phyloP scores from a whole-genome alignment of 2,888 invertebrate species.

The Melanostoma mellinum region DNA sequence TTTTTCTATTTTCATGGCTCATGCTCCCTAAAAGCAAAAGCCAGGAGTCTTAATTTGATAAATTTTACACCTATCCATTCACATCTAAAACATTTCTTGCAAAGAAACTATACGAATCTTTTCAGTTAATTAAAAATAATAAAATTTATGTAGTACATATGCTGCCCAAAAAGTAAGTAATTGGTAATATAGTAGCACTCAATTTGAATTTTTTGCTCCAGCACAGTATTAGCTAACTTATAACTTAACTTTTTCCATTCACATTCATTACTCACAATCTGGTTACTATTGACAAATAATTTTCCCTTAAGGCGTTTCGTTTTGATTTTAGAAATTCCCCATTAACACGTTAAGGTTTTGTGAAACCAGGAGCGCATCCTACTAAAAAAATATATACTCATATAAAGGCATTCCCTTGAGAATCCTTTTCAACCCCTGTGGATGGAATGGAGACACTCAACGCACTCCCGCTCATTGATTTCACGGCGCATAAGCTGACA shows the following conservation, averaged over 20 bases:
- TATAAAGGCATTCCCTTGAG: constrained; percentile 38
- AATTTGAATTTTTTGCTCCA: background rate
- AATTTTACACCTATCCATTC: too few relatives aligned
- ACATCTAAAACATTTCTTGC: too few relatives aligned
- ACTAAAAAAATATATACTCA: background rate
- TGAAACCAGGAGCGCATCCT: constrained; percentile 8
- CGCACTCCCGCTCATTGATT: constrained; percentile 55
- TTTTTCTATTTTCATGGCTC: too few relatives aligned
- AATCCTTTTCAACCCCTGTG: constrained; percentile 34
- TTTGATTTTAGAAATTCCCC: constrained; percentile 47
- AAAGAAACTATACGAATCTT: too few relatives aligned
- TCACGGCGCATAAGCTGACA: constrained; percentile 63
- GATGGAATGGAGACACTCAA: constrained; percentile 16
- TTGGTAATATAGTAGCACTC: too few relatives aligned
- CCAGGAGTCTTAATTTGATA: too few relatives aligned
- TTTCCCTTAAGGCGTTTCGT: constrained; percentile 50
- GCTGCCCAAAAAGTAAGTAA: too few relatives aligned
- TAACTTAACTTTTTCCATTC: background rate
- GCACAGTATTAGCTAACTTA: too few relatives aligned
- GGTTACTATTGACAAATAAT: constrained; percentile 41
- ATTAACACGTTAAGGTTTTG: constrained; percentile 36
- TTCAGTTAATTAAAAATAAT: too few relatives aligned
- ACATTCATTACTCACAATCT: constrained; percentile 31
- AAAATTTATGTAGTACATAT: too few relatives aligned
- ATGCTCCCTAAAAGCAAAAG: too few relatives aligned